Base-by-base conservation (phyloP, 2,113 vertebrate genomes). In the Charadrius vociferus region DNA sequence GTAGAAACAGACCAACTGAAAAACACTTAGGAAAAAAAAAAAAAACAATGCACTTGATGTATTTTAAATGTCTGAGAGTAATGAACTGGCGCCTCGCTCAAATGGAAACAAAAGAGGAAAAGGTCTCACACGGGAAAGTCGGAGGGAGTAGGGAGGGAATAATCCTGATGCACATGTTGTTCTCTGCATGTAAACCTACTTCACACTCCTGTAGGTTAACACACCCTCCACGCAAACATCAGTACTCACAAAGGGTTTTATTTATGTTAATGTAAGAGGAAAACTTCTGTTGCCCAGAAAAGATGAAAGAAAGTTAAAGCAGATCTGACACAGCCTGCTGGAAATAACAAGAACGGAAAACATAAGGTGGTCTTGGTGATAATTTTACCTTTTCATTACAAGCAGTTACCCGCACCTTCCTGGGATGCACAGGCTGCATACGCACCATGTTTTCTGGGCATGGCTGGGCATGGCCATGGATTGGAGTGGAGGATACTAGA, bases 101-200 rank as follows among this genome's bases (percentile, higher is more conserved):
- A 58, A 91, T 70, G n/a, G 32, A 95, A 96, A 95, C 32, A 91
- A 88, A 94, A 83, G 72, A 96, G 41, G 53, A 82, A 94, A 93
- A 89, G 84, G 84, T 91, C 89, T 95, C 3, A 4, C 47, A 43
- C 2, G 8, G 37, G 1, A 23, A 14, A 4, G 21, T 3, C 9
- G 8, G 29, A 29, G 27, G 14, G 20, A 49, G 55, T 19, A 11
- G 9, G 30, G 50, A 56, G 53, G 55, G 53, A 91, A 77, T 89
- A 89, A 90, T 79, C 62, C 61, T 81, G 53, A 72, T 34, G 39
- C 58, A 80, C 14, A 27, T 34, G 29, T 73, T 88, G 32, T 73
- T 93, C 67, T 58, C 83, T 80, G 70, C 87, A 82, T 29, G 32
- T 66, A 95, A 96, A 94, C 52, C 70, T 82, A 3, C 86, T 94